Percentiles rank a stretch among this genome's conserved stretches.
phyloP scores from a whole-genome alignment of 2,888 invertebrate genomes.

The Macrophya alboannulata region DNA sequence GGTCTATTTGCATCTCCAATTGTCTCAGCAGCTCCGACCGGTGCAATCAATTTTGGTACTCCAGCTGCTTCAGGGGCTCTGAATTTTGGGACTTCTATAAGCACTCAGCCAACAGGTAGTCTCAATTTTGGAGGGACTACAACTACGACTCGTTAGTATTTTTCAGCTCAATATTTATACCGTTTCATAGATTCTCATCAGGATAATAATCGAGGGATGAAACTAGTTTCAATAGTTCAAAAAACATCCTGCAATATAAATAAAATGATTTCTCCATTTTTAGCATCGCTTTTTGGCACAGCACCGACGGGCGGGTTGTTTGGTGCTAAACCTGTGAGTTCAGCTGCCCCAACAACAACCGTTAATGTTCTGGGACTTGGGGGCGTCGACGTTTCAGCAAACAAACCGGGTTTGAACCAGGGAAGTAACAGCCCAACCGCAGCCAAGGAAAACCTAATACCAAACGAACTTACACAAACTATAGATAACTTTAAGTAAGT shows the following conservation, averaged over 20 bases:
- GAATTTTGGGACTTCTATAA: constrained; percentile 74
- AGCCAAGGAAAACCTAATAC: constrained; percentile 86
- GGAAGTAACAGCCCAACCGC: constrained; percentile 81
- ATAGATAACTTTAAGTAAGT: constrained; percentile 90
- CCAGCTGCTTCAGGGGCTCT: constrained; percentile 71
- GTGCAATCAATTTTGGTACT: constrained; percentile 72
- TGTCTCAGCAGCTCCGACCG: constrained; percentile 70
- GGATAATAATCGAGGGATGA: background rate
- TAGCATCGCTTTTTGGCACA: constrained; percentile 72
- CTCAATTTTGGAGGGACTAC: constrained; percentile 68
- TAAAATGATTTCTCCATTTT: constrained; percentile 29
- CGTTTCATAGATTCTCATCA: background rate
- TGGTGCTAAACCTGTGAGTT: constrained; percentile 69
- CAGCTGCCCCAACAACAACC: constrained; percentile 67
- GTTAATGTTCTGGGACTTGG: constrained; percentile 85
- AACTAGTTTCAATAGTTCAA: too few species aligned
- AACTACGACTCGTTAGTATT: constrained; percentile 59
- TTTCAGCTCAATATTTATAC: background rate
- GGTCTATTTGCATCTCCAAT: constrained; percentile 69
- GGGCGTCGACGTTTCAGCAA: constrained; percentile 83
- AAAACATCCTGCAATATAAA: background rate
- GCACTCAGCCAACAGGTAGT: constrained; percentile 68
- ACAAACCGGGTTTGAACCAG: constrained; percentile 78
- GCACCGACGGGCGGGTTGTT: constrained; percentile 70
- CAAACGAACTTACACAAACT: constrained; percentile 89